Percentiles rank a stretch among this genome's conserved stretches.
Evolutionary conservation across 2,797 vertebrate species (phyloP).

Genomic region (Cyclopterus lumpus): DNA sequence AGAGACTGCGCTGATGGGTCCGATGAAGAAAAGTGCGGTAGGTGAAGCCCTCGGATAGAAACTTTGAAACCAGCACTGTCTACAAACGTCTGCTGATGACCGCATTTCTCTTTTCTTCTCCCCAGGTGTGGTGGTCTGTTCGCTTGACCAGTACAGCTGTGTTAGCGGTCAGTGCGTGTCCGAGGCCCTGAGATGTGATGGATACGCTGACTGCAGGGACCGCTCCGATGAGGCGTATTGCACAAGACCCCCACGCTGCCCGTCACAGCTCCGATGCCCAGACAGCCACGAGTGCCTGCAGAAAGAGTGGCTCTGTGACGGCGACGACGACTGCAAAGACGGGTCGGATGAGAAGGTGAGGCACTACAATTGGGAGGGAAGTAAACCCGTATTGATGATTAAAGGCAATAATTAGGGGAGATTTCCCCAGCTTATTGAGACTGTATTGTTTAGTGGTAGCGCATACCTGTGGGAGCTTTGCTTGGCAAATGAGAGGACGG

Average conservation of each 20-base stretch:
- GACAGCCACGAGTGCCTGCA: conserved; percentile 87
- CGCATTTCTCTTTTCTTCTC: neutral
- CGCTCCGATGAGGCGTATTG: conserved; percentile 90
- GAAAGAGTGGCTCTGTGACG: conserved; percentile 91
- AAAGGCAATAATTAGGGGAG: neutral
- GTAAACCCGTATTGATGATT: neutral
- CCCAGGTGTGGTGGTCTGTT: conserved; percentile 79
- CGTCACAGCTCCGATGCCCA: conserved; percentile 76
- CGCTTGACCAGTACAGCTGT: conserved; percentile 81
- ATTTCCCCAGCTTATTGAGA: neutral
- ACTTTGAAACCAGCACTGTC: neutral
- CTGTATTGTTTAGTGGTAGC: neutral
- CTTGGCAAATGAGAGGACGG: neutral
- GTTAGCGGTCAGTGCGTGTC: conserved; percentile 88
- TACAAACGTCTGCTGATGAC: neutral
- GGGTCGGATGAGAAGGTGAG: conserved; percentile 89
- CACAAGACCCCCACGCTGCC: conserved; percentile 79
- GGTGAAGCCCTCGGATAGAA: conserved; percentile 3
- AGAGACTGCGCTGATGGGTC: conserved; percentile 87
- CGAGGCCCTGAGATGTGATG: conserved; percentile 86
- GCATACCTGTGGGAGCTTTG: neutral
- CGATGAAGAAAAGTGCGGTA: conserved; percentile 89
- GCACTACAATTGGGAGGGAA: too few relatives aligned
- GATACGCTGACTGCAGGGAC: conserved; percentile 89
- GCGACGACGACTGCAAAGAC: conserved; percentile 88